These are phyloP conservation scores for Delphinapterus leucas DNA, from an alignment of 2,113 vertebrate genomes.

Conservation along the genomic window DNA sequence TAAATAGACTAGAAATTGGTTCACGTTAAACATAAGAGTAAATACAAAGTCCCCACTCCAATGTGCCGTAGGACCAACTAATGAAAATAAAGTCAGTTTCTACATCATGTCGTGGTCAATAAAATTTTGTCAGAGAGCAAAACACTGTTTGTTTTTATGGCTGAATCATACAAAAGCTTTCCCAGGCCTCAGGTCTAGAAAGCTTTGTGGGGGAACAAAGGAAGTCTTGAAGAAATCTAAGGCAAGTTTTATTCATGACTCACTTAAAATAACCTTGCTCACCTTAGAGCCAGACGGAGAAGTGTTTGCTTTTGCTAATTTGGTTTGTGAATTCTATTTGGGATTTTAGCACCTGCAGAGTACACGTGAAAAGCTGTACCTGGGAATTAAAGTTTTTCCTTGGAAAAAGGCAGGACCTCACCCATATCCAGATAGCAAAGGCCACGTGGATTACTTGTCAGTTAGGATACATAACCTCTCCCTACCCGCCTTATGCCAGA, in stretches of 20 bases:
- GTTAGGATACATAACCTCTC: neutral
- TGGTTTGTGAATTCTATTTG: neutral
- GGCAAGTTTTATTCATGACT: neutral
- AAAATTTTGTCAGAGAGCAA: neutral
- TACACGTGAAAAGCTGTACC: neutral
- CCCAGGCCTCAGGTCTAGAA: neutral
- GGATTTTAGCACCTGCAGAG: neutral
- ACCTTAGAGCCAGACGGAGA: neutral
- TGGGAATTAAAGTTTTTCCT: neutral
- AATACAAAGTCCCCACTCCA: neutral
- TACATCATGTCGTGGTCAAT: neutral
- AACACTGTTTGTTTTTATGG: neutral
- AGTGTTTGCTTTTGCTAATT: neutral
- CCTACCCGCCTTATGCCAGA: accelerated
- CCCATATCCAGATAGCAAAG: neutral
- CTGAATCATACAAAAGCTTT: neutral
- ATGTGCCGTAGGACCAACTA: no score
- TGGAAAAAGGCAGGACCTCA: neutral
- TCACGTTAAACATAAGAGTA: neutral
- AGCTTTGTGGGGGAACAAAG: neutral
- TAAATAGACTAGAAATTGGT: neutral
- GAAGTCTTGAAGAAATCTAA: neutral
- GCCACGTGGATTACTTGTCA: neutral
- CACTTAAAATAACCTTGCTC: neutral
- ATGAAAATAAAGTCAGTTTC: neutral